phyloP scores from a whole-genome alignment of 2,113 vertebrate species.

The Leiothrix lutea region DNA sequence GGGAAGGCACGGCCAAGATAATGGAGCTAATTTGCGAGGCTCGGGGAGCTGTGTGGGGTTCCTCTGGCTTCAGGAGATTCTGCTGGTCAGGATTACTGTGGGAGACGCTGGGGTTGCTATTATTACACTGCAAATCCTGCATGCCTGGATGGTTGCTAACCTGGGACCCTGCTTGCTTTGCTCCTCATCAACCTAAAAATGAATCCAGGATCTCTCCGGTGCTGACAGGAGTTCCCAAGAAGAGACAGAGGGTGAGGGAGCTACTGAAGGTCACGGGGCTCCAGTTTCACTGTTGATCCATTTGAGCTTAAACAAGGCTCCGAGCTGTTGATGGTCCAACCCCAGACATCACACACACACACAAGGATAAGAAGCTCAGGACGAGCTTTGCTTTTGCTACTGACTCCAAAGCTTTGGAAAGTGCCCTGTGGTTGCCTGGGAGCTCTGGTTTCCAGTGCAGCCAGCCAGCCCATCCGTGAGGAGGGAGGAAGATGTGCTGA shows the following conservation, averaged over 20 bases:
- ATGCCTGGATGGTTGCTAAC: not conserved
- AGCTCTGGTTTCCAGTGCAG: not conserved
- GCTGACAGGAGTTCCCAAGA: not conserved
- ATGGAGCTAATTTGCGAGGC: not conserved
- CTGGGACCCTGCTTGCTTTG: not conserved
- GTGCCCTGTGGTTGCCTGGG: not conserved
- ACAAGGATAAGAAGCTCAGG: not conserved
- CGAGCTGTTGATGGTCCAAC: not conserved
- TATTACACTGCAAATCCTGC: not conserved
- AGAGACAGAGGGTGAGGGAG: not conserved
- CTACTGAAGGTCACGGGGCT: not conserved
- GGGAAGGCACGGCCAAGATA: not conserved
- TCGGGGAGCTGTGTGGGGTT: not conserved
- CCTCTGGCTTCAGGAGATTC: not conserved
- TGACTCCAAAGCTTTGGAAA: slow-evolving; percentile 1
- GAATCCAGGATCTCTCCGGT: not conserved
- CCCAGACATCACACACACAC: not conserved
- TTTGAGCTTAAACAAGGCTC: not conserved
- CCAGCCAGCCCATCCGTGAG: not conserved
- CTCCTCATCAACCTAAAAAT: not conserved
- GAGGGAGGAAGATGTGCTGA: not conserved
- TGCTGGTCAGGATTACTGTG: not conserved
- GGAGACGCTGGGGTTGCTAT: not conserved
- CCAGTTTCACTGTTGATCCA: not conserved
- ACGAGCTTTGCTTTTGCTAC: not conserved